Percentiles rank a stretch among this genome's conserved stretches.
These are phyloP conservation scores for Argya squamiceps DNA, from an alignment of 2,797 vertebrate species.

Conservation along the genomic window DNA sequence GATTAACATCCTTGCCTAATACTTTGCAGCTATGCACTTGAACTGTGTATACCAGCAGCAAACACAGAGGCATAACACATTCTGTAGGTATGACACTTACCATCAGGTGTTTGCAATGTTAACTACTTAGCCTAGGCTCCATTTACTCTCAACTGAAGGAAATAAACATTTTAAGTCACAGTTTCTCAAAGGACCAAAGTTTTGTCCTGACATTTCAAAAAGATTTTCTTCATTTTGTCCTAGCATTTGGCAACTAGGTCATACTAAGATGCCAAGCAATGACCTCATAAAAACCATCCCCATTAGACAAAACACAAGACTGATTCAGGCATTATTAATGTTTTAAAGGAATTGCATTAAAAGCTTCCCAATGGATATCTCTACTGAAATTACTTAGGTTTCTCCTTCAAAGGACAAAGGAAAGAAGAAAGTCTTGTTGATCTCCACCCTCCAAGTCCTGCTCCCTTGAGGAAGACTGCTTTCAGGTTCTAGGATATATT, in stretches of 20 bases:
- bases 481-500: background rate
- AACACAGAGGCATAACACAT: background rate
- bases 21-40: background rate
- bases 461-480: background rate
- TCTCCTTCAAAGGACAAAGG: background rate
- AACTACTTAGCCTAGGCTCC: background rate
- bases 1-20: background rate
- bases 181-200: background rate
- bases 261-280: background rate
- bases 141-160: background rate
- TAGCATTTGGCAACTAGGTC: background rate
- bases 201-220: background rate
- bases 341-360: background rate
- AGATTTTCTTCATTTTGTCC: background rate
- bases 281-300: background rate
- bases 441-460: background rate
- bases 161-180: background rate
- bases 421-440: background rate
- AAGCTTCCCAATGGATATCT: background rate
- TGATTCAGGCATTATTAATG: background rate
- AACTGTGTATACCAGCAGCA: background rate
- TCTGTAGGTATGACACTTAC: background rate
- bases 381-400: background rate
- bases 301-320: background rate
- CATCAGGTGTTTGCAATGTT: background rate